Evolutionary conservation across 2,113 vertebrate species (phyloP).

Genomic region (Poecilia latipinna): DNA sequence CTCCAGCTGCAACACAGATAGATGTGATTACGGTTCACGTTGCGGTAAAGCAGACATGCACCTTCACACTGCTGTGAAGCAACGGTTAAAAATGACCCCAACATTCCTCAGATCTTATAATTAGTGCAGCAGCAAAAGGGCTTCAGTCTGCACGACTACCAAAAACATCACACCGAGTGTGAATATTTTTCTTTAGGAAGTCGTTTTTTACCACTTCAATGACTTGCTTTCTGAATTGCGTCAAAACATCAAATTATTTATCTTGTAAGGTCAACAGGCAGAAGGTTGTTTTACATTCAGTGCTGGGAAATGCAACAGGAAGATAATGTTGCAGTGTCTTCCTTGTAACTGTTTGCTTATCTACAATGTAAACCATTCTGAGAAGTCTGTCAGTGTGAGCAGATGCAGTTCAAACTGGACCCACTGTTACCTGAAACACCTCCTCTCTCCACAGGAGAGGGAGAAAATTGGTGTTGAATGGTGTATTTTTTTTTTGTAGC

Average conservation of each 20-base stretch:
- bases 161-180: not conserved
- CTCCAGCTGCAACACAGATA: not conserved
- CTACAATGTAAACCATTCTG: not conserved
- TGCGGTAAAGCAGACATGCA: not conserved
- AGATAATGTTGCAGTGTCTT: conserved; percentile 1
- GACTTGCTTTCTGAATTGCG: not conserved
- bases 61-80: not conserved
- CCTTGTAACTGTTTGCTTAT: conserved; percentile 9
- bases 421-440: conserved; percentile 43
- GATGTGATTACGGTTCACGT: not conserved
- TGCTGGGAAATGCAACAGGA: conserved; percentile 3
- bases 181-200: not conserved
- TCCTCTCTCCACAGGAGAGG: conserved; percentile 31
- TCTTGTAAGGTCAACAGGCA: conserved; percentile 17
- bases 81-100: conserved; percentile 16
- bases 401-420: conserved; percentile 19
- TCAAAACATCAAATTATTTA: not conserved
- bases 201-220: not conserved
- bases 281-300: conserved; percentile 3
- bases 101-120: conserved; percentile 10
- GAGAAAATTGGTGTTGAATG: conserved; percentile 29
- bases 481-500: conserved; percentile 33
- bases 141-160: not conserved
- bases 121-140: conserved; percentile 6
- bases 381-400: not conserved